Percentiles rank a stretch among this genome's conserved stretches.
Conservation (phyloP, 2,888 invertebrate species). For the Muscina levida region DNA sequence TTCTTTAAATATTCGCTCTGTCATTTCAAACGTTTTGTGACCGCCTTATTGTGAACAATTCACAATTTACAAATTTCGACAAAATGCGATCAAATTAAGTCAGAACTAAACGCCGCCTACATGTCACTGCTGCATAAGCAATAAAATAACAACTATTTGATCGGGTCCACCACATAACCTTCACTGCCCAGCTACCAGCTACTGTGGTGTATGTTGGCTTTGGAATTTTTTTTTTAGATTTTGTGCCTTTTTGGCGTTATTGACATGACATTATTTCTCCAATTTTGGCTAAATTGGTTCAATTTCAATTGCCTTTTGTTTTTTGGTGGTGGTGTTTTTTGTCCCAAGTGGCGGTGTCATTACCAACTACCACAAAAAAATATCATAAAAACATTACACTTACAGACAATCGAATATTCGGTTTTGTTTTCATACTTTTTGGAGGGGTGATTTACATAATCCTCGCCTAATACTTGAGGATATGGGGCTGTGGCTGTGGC, state of each 20-base stretch:
- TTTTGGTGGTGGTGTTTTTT: no score
- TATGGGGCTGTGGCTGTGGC: no score
- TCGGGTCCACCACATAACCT: constrained; percentile 1
- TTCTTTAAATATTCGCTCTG: background rate
- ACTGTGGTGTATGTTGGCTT: background rate
- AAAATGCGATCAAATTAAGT: constrained; percentile 51
- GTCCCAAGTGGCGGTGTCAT: background rate
- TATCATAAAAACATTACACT: background rate
- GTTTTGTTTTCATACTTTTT: background rate
- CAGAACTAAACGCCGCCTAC: constrained; percentile 56
- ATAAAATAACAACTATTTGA: constrained; percentile 32
- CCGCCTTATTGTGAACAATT: constrained; percentile 4
- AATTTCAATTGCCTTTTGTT: constrained; percentile 28
- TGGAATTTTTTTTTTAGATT: no score
- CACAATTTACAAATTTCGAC: constrained; percentile 51
- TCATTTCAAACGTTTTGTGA: background rate
- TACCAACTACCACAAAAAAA: background rate
- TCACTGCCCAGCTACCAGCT: background rate
- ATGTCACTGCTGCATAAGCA: constrained; percentile 20
- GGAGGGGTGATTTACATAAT: constrained; percentile 21
- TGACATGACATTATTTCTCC: constrained; percentile 37
- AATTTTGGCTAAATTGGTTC: constrained; percentile 32
- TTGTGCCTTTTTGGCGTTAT: background rate
- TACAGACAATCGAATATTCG: constrained; percentile 23
- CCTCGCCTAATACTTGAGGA: background rate